These are phyloP conservation scores for Ivindomyrus marchei DNA, from an alignment of 2,113 vertebrate species.

Conservation along the genomic window DNA sequence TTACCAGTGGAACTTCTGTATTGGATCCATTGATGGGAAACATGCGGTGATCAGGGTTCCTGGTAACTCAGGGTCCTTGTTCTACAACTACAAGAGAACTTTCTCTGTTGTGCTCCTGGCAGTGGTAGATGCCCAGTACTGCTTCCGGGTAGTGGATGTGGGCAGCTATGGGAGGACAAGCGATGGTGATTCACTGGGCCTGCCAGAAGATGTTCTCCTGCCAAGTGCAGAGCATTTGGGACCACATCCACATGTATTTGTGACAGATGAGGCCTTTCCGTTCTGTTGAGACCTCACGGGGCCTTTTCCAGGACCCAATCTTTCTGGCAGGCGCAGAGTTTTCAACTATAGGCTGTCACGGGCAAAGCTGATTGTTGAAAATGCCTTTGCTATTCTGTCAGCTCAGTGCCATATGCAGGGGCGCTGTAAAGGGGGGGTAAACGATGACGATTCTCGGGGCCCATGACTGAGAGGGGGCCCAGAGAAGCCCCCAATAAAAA, in stretches of 20 bases:
- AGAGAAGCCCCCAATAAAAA: too few species aligned
- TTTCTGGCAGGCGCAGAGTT: background rate
- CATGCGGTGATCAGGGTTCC: conserved; percentile 1
- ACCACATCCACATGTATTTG: conserved; percentile 14
- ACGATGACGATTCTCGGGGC: too few species aligned
- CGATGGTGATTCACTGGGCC: background rate
- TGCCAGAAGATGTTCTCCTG: conserved; percentile 12
- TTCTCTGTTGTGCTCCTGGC: conserved; percentile 3
- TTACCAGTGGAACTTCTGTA: background rate
- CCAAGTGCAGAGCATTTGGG: conserved; percentile 20
- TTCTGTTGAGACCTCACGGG: conserved; percentile 2
- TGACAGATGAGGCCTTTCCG: conserved; percentile 14
- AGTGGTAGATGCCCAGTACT: background rate
- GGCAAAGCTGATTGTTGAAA: conserved; percentile 7
- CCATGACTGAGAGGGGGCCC: too few species aligned
- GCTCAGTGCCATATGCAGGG: background rate
- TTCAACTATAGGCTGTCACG: conserved; percentile 8
- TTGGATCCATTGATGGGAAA: conserved; percentile 9
- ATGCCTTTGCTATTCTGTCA: conserved; percentile 15
- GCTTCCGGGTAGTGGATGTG: background rate
- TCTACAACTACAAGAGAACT: background rate
- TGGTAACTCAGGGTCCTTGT: conserved; percentile 4
- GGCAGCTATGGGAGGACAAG: background rate
- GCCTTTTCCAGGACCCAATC: conserved; percentile 12
- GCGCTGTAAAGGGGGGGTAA: too few species aligned